Percentiles rank a stretch among this genome's conserved stretches.
These are phyloP conservation scores for Tokudaia muenninki DNA, from an alignment of 2,797 vertebrate genomes.

Conservation along the genomic window DNA sequence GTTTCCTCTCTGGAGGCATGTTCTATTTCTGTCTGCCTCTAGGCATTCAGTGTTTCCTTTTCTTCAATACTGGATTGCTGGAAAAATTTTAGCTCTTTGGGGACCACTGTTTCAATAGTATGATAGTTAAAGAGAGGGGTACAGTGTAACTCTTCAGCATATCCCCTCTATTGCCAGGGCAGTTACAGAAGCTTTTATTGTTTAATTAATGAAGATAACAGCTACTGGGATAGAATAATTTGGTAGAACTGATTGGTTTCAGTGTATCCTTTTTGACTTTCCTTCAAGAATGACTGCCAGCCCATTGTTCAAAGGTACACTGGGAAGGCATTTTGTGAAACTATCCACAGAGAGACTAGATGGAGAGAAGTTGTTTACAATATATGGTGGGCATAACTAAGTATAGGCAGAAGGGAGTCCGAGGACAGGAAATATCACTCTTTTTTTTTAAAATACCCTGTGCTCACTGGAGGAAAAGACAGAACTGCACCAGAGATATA, in stretches of 20 bases:
- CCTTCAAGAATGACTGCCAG: not conserved
- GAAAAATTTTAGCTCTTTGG: not conserved
- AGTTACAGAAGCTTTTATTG: not conserved
- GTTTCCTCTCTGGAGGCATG: not conserved
- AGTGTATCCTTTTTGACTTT: not conserved
- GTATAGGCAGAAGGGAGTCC: not conserved
- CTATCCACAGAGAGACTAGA: not conserved
- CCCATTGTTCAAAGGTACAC: not conserved
- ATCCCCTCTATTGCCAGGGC: not conserved
- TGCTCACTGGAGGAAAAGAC: not conserved
- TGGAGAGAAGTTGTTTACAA: constrained; percentile 8
- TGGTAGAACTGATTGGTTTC: constrained; percentile 28
- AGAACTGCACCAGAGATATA: not conserved
- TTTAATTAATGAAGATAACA: constrained; percentile 27
- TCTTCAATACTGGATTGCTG: not conserved
- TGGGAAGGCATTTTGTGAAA: constrained; percentile 6
- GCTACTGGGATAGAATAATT: not conserved
- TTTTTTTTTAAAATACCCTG: not conserved
- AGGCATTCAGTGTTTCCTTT: not conserved
- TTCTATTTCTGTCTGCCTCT: not conserved
- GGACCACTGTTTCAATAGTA: not conserved
- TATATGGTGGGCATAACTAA: not conserved
- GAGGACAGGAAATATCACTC: not conserved
- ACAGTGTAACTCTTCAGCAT: not conserved
- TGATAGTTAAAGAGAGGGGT: not conserved